Evolutionary conservation across 2,113 vertebrate species (phyloP), one percentile per base, ranked within the genome.

Genomic region (Corythoichthys intestinalis): DNA sequence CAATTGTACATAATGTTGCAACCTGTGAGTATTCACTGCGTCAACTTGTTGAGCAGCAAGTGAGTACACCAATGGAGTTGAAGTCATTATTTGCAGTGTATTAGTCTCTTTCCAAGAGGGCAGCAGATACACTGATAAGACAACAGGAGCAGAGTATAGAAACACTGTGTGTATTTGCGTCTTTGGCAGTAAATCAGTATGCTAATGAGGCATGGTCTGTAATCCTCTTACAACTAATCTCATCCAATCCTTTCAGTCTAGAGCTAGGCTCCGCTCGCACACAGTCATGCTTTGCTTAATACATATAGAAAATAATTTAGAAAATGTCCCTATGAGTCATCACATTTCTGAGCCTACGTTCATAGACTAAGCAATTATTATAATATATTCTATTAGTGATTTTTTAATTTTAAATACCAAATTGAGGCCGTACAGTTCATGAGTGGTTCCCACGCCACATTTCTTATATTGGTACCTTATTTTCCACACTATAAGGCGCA

Each of bases 181-280:
- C 84, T 85, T 86, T 85, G 87, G 87, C 85, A 77, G 81, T 87
- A 74, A 88, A 82, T 89, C 85, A 79, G 83, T 89, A 90, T 90
- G 89, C 84, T 89, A 89, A 90, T 90, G 87, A 90, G 85, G 84
- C 89, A 88, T 88, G 77, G 77, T 87, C 86, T 87, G 78, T 90
- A 90, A 90, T 89, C 89, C 86, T 86, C 54, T 90, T 88, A 89
- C 72, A 84, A 72, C 78, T 90, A 90, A 89, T 90, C 89, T 89
- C 80, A 76, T 78, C 82, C 75, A 86, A 81, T 89, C 83, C 87
- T 69, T 69, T 81, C 76, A 76, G 77, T 85, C 86, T 82, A 81
- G 75, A 76, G 80, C 78, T 85, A 75, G 84, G 77, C 86, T 82
- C 67, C 78, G 75, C 78, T 82, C 80, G 67, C 77, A 81, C 73